phyloP scores from a whole-genome alignment of 1,140 invertebrate genomes.

The Drosophila varians region DNA sequence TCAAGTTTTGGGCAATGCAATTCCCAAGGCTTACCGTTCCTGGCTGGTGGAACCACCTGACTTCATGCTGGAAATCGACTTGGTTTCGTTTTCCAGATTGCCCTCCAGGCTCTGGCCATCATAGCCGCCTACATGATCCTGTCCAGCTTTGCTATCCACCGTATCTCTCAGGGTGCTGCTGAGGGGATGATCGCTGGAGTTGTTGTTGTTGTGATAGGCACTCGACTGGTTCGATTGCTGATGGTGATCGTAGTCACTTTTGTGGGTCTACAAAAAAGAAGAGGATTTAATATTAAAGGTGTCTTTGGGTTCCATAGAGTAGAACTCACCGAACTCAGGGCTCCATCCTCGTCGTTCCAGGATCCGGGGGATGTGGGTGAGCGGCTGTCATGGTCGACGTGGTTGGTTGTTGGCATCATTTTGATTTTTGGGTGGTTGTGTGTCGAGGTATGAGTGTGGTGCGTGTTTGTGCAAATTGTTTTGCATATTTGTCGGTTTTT shows the following conservation, averaged over 20 bases:
- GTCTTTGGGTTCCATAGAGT: background rate
- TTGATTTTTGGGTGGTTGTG: conserved; percentile 23
- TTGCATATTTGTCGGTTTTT: conserved; percentile 57
- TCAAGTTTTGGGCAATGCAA: background rate
- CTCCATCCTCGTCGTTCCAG: conserved; percentile 83
- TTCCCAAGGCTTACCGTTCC: conserved; percentile 75
- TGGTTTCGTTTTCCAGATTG: conserved; percentile 91
- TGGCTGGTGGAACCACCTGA: conserved; percentile 87
- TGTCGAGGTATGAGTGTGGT: conserved; percentile 27
- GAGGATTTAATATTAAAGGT: background rate
- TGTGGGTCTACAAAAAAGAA: conserved; percentile 56
- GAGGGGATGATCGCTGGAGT: conserved; percentile 53
- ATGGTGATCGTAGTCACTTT: conserved; percentile 75
- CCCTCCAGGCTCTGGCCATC: conserved; percentile 71
- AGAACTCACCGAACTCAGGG: conserved; percentile 68
- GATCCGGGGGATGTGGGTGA: conserved; percentile 82
- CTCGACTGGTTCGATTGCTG: conserved; percentile 58
- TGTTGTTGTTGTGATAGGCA: conserved; percentile 50
- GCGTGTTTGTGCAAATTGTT: conserved; percentile 49
- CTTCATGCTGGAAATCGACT: conserved; percentile 87
- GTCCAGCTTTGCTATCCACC: conserved; percentile 63
- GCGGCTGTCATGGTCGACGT: conserved; percentile 57
- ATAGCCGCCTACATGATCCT: conserved; percentile 41
- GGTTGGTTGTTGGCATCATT: conserved; percentile 32
- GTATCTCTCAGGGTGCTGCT: conserved; percentile 63